A percentile compares a stretch with the other conserved stretches of the same genome.
phyloP scores from a whole-genome alignment of 2,797 vertebrate species.

The Avahi laniger region DNA sequence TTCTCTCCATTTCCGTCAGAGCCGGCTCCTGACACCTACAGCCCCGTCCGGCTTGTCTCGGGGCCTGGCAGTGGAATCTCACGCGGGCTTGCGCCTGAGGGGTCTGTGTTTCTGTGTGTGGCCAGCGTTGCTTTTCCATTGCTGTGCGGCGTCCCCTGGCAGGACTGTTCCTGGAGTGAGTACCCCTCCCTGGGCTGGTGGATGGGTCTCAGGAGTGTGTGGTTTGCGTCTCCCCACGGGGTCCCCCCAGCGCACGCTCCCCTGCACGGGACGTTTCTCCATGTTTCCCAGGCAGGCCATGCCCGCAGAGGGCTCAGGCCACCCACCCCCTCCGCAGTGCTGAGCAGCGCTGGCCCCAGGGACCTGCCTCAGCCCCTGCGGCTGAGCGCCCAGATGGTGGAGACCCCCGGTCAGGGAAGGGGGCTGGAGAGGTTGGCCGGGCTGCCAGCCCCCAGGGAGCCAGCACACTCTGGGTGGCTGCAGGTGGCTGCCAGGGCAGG shows the following conservation, averaged over 20 bases:
- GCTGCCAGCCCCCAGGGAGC: neutral
- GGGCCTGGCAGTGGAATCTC: neutral
- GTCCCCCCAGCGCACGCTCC: accelerated
- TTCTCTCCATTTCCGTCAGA: neutral
- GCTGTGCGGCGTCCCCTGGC: accelerated
- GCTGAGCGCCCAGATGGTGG: too few species aligned
- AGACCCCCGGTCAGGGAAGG: neutral
- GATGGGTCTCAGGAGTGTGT: neutral
- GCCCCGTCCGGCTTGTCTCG: neutral
- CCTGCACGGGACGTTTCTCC: too few species aligned
- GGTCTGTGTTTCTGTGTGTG: neutral
- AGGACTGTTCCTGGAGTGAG: neutral
- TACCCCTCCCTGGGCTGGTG: neutral
- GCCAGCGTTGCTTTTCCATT: neutral
- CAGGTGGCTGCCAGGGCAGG: neutral
- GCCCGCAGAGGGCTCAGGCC: neutral
- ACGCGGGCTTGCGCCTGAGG: neutral
- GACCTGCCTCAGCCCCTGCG: neutral
- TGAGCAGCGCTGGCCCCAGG: neutral
- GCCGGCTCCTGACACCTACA: neutral
- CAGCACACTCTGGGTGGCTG: neutral
- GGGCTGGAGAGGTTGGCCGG: neutral
- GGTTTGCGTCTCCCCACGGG: neutral
- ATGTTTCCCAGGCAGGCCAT: neutral
- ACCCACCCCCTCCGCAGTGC: neutral